These are phyloP conservation scores for Tenthredo livida DNA, from an alignment of 2,888 invertebrate species.

Conservation along the genomic window DNA sequence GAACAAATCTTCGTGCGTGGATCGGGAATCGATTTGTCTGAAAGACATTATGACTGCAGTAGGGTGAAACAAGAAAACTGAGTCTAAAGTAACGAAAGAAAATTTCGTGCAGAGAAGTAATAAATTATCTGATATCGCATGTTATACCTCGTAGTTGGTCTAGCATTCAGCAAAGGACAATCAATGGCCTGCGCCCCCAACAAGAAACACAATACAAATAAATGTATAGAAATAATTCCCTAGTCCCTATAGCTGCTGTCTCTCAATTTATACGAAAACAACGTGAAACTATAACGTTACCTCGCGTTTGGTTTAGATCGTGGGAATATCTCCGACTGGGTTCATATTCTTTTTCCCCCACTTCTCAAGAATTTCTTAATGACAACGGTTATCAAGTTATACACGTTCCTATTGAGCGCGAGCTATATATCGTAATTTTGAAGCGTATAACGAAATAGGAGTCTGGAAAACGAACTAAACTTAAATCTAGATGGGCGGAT, in stretches of 20 bases:
- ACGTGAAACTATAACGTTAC: neutral
- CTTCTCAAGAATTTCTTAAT: constrained; percentile 12
- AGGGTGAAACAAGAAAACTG: neutral
- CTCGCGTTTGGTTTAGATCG: neutral
- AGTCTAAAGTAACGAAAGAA: neutral
- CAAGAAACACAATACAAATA: constrained; percentile 1
- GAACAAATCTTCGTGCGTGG: neutral
- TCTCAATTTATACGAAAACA: constrained; percentile 11
- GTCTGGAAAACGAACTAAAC: neutral
- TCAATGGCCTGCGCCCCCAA: neutral
- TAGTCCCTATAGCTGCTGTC: too few relatives aligned
- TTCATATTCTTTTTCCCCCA: neutral
- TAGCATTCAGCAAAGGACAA: neutral
- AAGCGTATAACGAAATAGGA: too few relatives aligned
- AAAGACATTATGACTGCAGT: neutral
- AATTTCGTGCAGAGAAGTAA: constrained; percentile 36
- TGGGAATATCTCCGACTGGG: neutral
- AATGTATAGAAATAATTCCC: neutral
- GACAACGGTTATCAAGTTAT: neutral
- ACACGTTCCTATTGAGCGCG: neutral
- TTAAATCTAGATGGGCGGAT: neutral
- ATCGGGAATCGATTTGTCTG: neutral
- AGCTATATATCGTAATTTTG: too few relatives aligned
- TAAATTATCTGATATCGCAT: constrained; percentile 6
- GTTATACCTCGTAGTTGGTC: neutral